Percentiles rank a stretch among this genome's conserved stretches.
These are phyloP conservation scores for Poecilia wingei DNA, from an alignment of 2,797 vertebrate species.

Conservation along the genomic window DNA sequence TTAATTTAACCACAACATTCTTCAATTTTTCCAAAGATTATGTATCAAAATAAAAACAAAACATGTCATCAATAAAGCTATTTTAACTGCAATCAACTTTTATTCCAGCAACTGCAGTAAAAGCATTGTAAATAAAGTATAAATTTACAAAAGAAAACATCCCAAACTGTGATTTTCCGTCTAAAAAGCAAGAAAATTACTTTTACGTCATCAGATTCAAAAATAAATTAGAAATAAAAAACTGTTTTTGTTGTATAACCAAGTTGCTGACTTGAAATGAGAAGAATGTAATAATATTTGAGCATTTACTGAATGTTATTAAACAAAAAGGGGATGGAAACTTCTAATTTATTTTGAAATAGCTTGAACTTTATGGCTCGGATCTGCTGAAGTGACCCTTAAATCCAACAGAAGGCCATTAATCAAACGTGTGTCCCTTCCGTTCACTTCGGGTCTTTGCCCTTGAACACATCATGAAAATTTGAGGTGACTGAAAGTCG, in stretches of 20 bases:
- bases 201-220: not conserved
- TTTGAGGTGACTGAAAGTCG: conserved; percentile 15
- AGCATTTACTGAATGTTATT: not conserved
- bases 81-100: not conserved
- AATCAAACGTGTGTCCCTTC: conserved; percentile 32
- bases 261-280: not conserved
- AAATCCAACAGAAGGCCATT: conserved; percentile 24
- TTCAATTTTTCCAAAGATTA: not conserved
- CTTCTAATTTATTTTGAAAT: conserved; percentile 3
- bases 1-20: not conserved
- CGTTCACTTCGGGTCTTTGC: conserved; percentile 27
- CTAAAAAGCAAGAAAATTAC: not conserved
- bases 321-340: not conserved
- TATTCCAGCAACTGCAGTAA: not conserved
- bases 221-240: not conserved
- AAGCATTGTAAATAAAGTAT: not conserved
- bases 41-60: not conserved
- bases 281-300: not conserved
- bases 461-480: conserved; percentile 23
- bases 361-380: conserved; percentile 18
- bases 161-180: not conserved
- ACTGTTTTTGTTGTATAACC: not conserved
- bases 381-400: conserved; percentile 8
- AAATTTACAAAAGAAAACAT: not conserved
- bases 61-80: not conserved